These are phyloP conservation scores for Enteromius trimaculatus DNA, from an alignment of 2,797 vertebrate genomes.

Conservation along the genomic window DNA sequence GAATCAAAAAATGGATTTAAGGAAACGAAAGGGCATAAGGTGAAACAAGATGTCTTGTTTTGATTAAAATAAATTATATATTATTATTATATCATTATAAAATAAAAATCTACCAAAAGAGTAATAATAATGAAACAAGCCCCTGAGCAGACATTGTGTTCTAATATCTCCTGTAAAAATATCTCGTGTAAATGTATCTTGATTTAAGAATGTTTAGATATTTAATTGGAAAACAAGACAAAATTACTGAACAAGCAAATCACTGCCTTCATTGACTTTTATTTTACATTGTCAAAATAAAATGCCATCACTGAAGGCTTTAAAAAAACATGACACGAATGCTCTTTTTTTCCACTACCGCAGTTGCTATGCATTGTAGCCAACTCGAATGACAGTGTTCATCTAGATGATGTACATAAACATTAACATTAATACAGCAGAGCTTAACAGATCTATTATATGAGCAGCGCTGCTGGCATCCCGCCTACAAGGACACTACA, in stretches of 20 bases:
- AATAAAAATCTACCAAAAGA: neutral
- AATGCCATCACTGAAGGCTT: conserved; percentile 1
- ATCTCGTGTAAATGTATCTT: neutral
- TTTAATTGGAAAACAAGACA: neutral
- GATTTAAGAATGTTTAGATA: neutral
- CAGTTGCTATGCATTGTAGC: neutral
- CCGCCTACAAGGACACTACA: conserved; percentile 63
- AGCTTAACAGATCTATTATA: neutral
- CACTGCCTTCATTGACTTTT: neutral
- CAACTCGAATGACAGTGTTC: neutral
- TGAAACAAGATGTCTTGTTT: neutral
- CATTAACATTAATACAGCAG: conserved; percentile 11
- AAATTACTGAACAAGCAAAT: neutral
- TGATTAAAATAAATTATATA: neutral
- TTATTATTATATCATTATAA: too few relatives aligned
- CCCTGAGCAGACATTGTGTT: neutral
- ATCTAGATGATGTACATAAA: neutral
- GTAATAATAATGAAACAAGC: neutral
- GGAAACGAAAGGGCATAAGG: neutral
- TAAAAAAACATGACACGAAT: neutral
- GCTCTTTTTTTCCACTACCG: neutral
- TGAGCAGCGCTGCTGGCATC: neutral
- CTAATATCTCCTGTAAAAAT: neutral
- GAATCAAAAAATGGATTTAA: neutral
- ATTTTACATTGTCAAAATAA: neutral